Conservation (phyloP, 2,888 invertebrate species). For the Trilocha varians region DNA sequence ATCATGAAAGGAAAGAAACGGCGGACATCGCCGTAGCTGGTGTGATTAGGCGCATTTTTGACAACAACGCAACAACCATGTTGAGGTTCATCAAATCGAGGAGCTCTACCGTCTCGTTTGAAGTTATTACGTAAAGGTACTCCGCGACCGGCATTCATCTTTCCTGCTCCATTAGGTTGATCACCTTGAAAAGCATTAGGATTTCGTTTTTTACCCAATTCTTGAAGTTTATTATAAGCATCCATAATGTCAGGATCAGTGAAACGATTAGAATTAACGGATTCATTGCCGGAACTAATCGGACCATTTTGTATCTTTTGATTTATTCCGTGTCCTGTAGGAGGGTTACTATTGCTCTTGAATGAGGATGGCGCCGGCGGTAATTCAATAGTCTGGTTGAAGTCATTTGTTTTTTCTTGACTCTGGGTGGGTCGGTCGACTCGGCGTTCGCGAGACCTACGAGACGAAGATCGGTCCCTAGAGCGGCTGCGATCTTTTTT, state of each 20-base stretch:
- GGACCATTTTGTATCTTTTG: slow-evolving; percentile 25
- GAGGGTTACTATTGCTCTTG: slow-evolving; percentile 15
- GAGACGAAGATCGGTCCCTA: slow-evolving; percentile 63
- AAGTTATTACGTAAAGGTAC: slow-evolving; percentile 23
- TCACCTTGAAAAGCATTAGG: slow-evolving; percentile 71
- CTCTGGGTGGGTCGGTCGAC: slow-evolving; percentile 40
- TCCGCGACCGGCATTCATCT: slow-evolving; percentile 14
- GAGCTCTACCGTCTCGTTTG: slow-evolving; percentile 37
- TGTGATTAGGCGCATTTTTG: slow-evolving; percentile 80
- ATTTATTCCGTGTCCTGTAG: slow-evolving; percentile 16
- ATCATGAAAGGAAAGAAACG: slow-evolving; percentile 89
- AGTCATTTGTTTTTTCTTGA: slow-evolving; percentile 32
- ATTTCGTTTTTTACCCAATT: slow-evolving; percentile 72
- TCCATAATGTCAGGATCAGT: slow-evolving; percentile 44
- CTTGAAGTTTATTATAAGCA: slow-evolving; percentile 50
- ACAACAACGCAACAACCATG: slow-evolving; percentile 78
- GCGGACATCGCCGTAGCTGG: slow-evolving; percentile 85
- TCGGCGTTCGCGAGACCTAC: slow-evolving; percentile 68
- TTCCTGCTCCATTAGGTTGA: slow-evolving; percentile 18
- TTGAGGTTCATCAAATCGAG: slow-evolving; percentile 41
- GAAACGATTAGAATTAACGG: slow-evolving; percentile 26
- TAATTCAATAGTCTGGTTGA: slow-evolving; percentile 11
- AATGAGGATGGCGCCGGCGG: slow-evolving; percentile 16
- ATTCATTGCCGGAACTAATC: slow-evolving; percentile 15
- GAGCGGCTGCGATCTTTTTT: slow-evolving; percentile 71